A percentile compares a stretch with the other conserved stretches of the same genome.
Evolutionary conservation across 2,888 invertebrate species (phyloP).

Genomic region (Pecten maximus): DNA sequence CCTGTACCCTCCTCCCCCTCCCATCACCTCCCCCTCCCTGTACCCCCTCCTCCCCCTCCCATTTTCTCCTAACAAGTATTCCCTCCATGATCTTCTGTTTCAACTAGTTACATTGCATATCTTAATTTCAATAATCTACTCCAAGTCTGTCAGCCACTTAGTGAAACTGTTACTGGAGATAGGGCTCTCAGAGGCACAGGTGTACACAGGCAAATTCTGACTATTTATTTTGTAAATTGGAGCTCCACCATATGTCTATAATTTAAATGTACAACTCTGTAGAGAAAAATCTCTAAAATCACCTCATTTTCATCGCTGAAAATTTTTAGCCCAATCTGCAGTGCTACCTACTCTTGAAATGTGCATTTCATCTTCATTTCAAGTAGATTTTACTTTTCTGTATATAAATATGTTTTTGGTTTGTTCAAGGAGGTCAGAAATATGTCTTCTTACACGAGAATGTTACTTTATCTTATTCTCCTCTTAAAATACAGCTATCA

Average conservation of each 20-base stretch:
- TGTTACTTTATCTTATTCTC: no score
- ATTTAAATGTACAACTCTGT: not conserved
- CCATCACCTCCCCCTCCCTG: not conserved
- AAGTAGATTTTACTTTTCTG: not conserved
- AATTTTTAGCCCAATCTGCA: not conserved
- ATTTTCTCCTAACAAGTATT: no score
- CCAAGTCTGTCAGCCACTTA: not conserved
- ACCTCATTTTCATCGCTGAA: not conserved
- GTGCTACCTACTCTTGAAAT: not conserved
- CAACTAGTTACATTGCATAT: not conserved
- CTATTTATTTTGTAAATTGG: not conserved
- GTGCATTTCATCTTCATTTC: not conserved
- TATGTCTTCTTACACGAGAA: no score
- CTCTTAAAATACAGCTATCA: no score
- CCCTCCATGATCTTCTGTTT: not conserved
- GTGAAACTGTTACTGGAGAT: not conserved
- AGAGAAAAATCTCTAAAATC: not conserved
- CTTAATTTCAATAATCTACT: conserved; percentile 35
- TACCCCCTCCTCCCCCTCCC: no score
- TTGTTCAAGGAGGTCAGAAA: no score
- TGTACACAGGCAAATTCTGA: not conserved
- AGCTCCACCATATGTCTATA: not conserved
- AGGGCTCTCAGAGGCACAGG: not conserved
- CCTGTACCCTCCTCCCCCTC: not conserved
- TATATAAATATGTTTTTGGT: not conserved